These are phyloP conservation scores for Andrena bucephala DNA, from an alignment of 2,888 invertebrate species.

Conservation along the genomic window DNA sequence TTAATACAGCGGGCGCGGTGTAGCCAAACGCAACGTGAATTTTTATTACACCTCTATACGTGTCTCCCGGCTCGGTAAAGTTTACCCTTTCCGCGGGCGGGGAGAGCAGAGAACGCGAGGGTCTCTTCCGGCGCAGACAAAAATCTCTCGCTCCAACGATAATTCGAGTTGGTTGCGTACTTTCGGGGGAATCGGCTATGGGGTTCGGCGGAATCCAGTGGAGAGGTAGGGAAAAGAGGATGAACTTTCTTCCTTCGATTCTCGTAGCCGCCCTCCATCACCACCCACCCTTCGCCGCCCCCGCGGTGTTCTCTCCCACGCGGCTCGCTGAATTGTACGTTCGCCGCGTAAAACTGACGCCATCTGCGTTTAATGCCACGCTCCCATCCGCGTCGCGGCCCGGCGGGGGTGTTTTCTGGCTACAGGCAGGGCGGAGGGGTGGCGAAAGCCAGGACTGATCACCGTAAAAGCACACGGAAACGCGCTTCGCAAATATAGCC, in stretches of 20 bases:
- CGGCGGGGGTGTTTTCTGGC: slow-evolving; percentile 43
- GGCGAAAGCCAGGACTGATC: slow-evolving; percentile 73
- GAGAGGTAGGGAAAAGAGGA: slow-evolving; percentile 11
- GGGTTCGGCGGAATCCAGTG: slow-evolving; percentile 3
- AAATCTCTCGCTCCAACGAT: slow-evolving; percentile 66
- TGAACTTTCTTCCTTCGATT: slow-evolving; percentile 29
- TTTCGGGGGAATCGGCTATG: slow-evolving; percentile 37
- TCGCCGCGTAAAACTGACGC: slow-evolving; percentile 65
- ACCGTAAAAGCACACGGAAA: slow-evolving; percentile 77
- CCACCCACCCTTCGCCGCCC: slow-evolving; percentile 12
- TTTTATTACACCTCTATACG: slow-evolving; percentile 63
- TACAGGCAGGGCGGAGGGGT: slow-evolving; percentile 24
- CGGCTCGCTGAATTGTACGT: slow-evolving; percentile 54
- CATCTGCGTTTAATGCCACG: slow-evolving; percentile 72
- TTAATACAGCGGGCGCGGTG: slow-evolving; percentile 51
- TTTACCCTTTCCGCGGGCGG: slow-evolving; percentile 22
- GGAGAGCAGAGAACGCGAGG: slow-evolving; percentile 1
- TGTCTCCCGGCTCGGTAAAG: slow-evolving; percentile 40
- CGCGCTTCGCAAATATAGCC: slow-evolving; percentile 72
- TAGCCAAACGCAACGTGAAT: slow-evolving; percentile 62
- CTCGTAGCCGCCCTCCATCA: not conserved
- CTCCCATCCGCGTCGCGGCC: slow-evolving; percentile 35
- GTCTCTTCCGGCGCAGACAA: slow-evolving; percentile 49
- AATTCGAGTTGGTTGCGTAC: slow-evolving; percentile 62
- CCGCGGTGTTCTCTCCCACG: slow-evolving; percentile 43